These are phyloP conservation scores for Ciconia nigra DNA, from an alignment of 2,797 vertebrate species.

Conservation along the genomic window DNA sequence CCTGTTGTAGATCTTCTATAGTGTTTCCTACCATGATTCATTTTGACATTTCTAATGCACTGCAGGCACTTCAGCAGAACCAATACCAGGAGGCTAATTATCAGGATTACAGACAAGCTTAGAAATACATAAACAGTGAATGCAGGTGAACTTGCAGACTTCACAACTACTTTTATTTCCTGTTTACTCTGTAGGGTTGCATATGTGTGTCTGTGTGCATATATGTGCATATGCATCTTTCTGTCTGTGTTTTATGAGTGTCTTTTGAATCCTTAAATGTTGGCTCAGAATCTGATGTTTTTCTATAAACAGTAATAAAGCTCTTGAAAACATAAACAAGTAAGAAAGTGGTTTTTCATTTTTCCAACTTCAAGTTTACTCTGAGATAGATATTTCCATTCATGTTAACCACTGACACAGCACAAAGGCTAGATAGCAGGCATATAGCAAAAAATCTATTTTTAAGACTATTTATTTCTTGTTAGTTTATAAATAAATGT, in stretches of 20 bases:
- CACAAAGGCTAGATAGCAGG: background rate
- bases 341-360: background rate
- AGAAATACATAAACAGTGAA: constrained; percentile 2
- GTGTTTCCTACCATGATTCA: background rate
- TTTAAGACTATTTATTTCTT: background rate
- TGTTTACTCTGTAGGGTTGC: background rate
- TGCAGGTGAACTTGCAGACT: background rate
- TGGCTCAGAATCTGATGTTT: background rate
- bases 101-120: background rate
- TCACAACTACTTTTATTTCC: background rate
- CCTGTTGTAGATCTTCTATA: background rate
- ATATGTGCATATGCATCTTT: background rate
- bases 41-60: constrained; percentile 36
- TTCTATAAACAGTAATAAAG: background rate
- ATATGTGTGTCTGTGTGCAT: background rate
- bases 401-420: background rate
- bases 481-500: background rate
- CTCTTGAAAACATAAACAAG: background rate
- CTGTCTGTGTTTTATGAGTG: background rate
- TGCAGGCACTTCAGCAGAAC: constrained; percentile 6
- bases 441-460: background rate
- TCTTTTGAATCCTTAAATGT: background rate
- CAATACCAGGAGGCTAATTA: constrained; percentile 46
- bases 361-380: background rate
- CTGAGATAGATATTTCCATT: background rate